Conservation (phyloP, 2,888 invertebrate genomes). For the Diogma glabrata region DNA sequence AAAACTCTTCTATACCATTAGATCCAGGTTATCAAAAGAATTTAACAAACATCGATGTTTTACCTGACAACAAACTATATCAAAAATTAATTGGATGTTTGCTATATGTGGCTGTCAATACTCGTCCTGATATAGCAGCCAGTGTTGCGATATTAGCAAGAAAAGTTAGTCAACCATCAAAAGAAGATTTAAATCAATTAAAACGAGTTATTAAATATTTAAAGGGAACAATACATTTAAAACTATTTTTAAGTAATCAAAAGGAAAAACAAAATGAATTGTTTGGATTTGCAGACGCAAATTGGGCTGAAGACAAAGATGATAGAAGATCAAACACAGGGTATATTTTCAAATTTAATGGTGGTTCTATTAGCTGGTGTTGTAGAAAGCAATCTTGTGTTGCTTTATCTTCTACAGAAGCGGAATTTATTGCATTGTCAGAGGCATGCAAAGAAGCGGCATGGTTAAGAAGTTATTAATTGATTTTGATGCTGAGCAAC, state of each 20-base stretch:
- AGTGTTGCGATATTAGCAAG: background rate
- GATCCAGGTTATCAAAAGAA: background rate
- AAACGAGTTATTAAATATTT: background rate
- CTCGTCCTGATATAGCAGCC: background rate
- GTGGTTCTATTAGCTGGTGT: constrained; percentile 20
- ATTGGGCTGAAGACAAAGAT: constrained; percentile 22
- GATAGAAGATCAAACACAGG: constrained; percentile 24
- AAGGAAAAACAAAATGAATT: background rate
- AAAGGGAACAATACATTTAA: no score
- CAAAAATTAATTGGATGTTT: background rate
- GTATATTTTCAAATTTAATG: constrained; percentile 15
- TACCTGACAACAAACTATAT: background rate
- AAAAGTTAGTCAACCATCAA: background rate
- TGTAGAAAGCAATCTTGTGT: no score
- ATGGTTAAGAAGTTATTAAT: background rate
- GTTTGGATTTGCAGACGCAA: constrained; percentile 14
- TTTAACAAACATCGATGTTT: background rate
- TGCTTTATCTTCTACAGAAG: no score
- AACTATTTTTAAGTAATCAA: background rate
- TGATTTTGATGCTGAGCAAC: background rate
- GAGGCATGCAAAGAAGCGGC: no score
- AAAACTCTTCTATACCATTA: no score
- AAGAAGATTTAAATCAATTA: background rate
- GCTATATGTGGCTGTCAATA: background rate
- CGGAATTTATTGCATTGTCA: no score